Conservation (phyloP, 1,140 invertebrate genomes). For the Gryllus bimaculatus region DNA sequence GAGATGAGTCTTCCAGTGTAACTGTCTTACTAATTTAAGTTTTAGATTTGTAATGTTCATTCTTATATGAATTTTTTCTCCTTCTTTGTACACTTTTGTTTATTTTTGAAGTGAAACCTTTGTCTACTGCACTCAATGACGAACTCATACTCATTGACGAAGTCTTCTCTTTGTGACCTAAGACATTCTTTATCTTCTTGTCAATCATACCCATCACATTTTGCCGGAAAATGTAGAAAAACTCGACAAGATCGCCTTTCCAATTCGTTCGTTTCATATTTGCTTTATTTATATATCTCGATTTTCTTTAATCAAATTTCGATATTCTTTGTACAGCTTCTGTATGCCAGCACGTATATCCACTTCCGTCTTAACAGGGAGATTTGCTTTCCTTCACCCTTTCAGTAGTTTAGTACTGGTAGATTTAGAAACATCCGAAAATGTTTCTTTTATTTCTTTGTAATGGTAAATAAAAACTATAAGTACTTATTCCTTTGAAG, state of each 20-base stretch:
- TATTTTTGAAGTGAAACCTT: conserved; percentile 18
- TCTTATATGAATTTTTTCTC: conserved; percentile 20
- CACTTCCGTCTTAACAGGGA: conserved; percentile 14
- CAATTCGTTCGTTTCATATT: conserved; percentile 17
- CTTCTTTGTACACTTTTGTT: conserved; percentile 14
- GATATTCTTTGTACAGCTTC: conserved; percentile 18
- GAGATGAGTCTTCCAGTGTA: not conserved
- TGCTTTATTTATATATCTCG: conserved; percentile 8
- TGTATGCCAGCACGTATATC: conserved; percentile 16
- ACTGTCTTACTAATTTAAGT: conserved; percentile 15
- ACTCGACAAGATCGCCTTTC: conserved; percentile 17
- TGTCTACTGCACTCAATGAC: conserved; percentile 19
- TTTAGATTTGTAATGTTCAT: conserved; percentile 21
- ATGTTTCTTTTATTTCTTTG: conserved; percentile 17
- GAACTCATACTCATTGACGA: not conserved
- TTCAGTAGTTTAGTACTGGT: conserved; percentile 21
- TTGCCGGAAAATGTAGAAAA: conserved; percentile 17
- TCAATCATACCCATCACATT: conserved; percentile 18
- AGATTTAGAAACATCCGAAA: conserved; percentile 19
- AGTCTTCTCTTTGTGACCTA: conserved; percentile 15
- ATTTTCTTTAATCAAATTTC: conserved; percentile 22
- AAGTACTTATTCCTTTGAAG: conserved; percentile 20
- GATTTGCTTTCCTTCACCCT: conserved; percentile 10
- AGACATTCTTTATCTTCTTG: conserved; percentile 22
- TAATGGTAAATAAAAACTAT: conserved; percentile 17